Evolutionary conservation across 1,140 invertebrate genomes (phyloP).

Genomic region (Yoshiicerus persimilis): DNA sequence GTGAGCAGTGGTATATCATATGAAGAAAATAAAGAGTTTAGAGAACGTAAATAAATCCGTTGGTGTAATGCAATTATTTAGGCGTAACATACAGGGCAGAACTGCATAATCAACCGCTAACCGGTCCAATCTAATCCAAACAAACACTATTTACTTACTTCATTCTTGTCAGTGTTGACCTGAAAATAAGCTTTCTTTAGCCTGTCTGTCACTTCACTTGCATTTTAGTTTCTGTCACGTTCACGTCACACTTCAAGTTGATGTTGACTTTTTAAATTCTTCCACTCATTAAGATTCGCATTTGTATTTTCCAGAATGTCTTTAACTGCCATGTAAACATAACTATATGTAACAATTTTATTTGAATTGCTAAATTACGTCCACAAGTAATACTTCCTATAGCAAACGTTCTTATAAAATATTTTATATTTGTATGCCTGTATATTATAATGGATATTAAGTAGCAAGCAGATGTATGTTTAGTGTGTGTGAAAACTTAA

Average conservation of each 20-base stretch:
- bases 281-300: too few relatives aligned
- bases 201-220: background rate
- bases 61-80: background rate
- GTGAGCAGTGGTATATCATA: background rate
- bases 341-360: too few relatives aligned
- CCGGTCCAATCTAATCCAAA: background rate
- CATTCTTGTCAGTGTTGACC: background rate
- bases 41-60: background rate
- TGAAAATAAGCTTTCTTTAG: background rate
- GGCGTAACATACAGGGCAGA: background rate
- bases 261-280: background rate
- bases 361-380: too few relatives aligned
- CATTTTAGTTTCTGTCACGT: background rate
- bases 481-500: too few relatives aligned
- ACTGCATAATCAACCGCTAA: background rate
- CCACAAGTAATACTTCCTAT: too few relatives aligned
- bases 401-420: too few relatives aligned
- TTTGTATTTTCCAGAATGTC: background rate
- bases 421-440: too few relatives aligned
- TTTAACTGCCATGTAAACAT: background rate
- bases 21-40: background rate
- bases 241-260: background rate
- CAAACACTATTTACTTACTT: background rate
- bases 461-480: too few relatives aligned
- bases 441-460: too few relatives aligned